Evolutionary conservation across 2,113 vertebrate genomes (phyloP).

Genomic region (Tupaia tana): DNA sequence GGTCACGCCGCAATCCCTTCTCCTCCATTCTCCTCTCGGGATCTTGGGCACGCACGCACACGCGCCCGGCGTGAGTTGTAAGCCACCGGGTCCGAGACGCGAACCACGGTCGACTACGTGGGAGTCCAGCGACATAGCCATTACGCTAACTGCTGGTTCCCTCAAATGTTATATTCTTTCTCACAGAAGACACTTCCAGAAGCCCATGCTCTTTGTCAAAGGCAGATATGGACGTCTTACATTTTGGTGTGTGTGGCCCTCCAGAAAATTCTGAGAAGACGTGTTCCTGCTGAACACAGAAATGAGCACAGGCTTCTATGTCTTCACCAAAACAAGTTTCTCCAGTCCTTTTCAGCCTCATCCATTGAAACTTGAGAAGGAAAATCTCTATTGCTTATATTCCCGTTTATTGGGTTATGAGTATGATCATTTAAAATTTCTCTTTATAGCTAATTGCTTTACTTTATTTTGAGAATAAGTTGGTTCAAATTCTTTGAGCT

Average conservation of each 20-base stretch:
- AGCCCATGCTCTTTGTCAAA: background rate
- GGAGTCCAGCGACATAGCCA: too few relatives aligned
- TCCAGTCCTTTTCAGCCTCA: background rate
- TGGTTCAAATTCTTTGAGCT: background rate
- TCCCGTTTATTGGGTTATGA: background rate
- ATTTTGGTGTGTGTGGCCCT: background rate
- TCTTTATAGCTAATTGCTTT: background rate
- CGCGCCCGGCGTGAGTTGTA: too few relatives aligned
- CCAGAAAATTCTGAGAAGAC: fast-evolving
- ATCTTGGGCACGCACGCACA: too few relatives aligned
- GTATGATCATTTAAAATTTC: background rate
- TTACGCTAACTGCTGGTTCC: too few relatives aligned
- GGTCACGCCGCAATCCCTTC: too few relatives aligned
- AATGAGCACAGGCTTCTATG: background rate
- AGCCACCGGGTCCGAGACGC: too few relatives aligned
- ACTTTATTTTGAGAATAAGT: background rate
- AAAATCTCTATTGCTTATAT: background rate
- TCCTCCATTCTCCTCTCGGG: too few relatives aligned
- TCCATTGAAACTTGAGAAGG: background rate
- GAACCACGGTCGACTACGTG: too few relatives aligned
- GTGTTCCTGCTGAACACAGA: background rate
- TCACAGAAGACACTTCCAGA: background rate
- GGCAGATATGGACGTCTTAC: fast-evolving
- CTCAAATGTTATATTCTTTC: background rate
- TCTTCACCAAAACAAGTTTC: background rate